Percentiles rank a stretch among this genome's conserved stretches.
phyloP scores from a whole-genome alignment of 1,140 invertebrate species.

The Paralvinella palmiformis region DNA sequence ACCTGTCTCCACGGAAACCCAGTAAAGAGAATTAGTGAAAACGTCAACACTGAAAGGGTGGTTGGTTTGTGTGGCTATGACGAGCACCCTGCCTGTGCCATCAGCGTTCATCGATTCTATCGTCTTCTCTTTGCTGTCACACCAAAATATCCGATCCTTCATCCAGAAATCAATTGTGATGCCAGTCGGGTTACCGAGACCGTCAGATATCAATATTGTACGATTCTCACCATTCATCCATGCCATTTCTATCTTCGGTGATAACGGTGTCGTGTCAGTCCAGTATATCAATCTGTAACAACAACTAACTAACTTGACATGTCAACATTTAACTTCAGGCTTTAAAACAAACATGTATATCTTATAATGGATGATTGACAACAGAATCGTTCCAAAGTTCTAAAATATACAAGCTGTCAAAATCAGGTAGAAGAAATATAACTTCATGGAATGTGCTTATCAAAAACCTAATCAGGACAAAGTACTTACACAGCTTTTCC shows the following conservation, averaged over 20 bases:
- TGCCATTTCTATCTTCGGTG: conserved; percentile 60
- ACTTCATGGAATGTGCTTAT: too few relatives aligned
- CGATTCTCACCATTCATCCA: conserved; percentile 94
- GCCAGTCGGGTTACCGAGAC: conserved; percentile 77
- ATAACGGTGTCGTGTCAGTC: conserved; percentile 73
- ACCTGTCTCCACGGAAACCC: conserved; percentile 76
- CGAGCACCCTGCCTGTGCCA: conserved; percentile 68
- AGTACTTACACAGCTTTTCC: too few relatives aligned
- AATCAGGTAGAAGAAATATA: too few relatives aligned
- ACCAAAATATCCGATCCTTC: conserved; percentile 88
- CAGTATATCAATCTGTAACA: conserved; percentile 82
- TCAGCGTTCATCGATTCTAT: conserved; percentile 84
- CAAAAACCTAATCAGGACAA: too few relatives aligned
- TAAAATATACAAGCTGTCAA: too few relatives aligned
- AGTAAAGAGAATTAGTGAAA: conserved; percentile 84
- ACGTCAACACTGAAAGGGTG: conserved; percentile 85
- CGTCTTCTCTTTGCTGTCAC: conserved; percentile 85
- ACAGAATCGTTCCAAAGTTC: too few relatives aligned
- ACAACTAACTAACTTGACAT: too few relatives aligned
- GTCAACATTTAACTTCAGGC: too few relatives aligned
- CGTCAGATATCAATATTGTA: conserved; percentile 68
- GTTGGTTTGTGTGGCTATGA: conserved; percentile 61
- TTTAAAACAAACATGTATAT: too few relatives aligned
- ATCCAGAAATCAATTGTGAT: conserved; percentile 78
- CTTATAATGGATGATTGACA: too few relatives aligned